Conservation (phyloP, 2,113 vertebrate species). For the Pelvicachromis taeniatus region DNA sequence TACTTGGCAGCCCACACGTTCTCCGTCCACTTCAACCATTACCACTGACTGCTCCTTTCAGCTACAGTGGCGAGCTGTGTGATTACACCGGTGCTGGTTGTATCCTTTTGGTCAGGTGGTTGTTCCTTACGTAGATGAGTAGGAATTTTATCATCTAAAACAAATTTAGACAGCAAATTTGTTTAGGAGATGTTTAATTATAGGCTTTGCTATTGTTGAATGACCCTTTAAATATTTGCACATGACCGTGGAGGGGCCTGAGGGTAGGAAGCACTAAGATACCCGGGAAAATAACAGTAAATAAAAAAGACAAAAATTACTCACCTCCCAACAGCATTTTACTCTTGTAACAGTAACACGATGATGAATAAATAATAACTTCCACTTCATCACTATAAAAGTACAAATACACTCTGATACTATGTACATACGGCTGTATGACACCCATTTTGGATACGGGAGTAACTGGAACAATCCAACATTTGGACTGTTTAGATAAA, state of each 20-base stretch:
- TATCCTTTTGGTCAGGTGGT: not conserved
- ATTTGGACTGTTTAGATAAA: not conserved
- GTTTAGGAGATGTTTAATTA: not conserved
- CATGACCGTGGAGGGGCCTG: not conserved
- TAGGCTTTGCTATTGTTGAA: not conserved
- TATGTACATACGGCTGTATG: not conserved
- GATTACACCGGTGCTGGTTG: not conserved
- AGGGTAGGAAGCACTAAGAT: not conserved
- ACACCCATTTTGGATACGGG: no score
- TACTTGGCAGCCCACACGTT: not conserved
- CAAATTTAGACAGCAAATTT: not conserved
- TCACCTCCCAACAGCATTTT: not conserved
- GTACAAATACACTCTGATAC: not conserved
- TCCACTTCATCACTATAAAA: not conserved
- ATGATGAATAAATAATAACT: not conserved
- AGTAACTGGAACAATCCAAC: not conserved
- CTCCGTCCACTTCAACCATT: not conserved
- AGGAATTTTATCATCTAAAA: not conserved
- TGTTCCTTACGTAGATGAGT: not conserved
- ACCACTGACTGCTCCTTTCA: not conserved
- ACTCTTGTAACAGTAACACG: not conserved
- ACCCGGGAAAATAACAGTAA: not conserved
- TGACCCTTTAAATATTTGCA: not conserved
- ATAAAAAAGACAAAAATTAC: not conserved
- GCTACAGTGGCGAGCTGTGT: not conserved